Evolutionary conservation across 2,797 vertebrate genomes (phyloP), one percentile per base, ranked within the genome.

Genomic region (Echeneis naucrates): DNA sequence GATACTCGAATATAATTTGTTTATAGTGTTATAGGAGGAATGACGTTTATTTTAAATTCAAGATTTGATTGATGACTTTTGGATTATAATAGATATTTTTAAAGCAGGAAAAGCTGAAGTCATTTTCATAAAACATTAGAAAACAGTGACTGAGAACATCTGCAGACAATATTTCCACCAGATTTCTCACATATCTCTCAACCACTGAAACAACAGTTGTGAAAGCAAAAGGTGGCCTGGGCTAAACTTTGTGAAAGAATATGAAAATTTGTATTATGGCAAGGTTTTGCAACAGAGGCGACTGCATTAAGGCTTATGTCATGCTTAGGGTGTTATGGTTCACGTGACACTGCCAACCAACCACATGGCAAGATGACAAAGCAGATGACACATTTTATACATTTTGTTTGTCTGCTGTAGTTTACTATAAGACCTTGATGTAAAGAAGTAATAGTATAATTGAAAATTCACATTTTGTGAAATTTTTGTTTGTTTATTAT

Each of bases 381-480:
- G 16, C 58, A 24, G 81, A 87, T 90, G 79, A 89, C 83, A 64
- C 68, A 55, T 30, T 38, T 68, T 48, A 68, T 77, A 68, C 78
- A 77, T 85, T 4, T 37, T 51, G 4, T 19, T 56, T 5, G 5
- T 23, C 11, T 52, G n/a, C 8, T 50, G 16, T 62, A 6, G 30
- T 30, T 30, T 30, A 30, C 30, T 30, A 3, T 26, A 8, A 9
- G 23, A 11, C 44, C 38, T 53, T 12, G 42, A 33, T 33, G 23
- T 58, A 23, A 27, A 58, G 27, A 6, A 35, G n/a, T 37, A 35
- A 30, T 30, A 4, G 8, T 5, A 9, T 4, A 2, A 30, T 52
- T 30, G 2, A 52, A 10, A 51, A 51, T 51, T 26, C 5, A 16
- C 16, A 17, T 9, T 19, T 52, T 8, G 9, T 26, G 48, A 14